phyloP scores from a whole-genome alignment of 2,797 vertebrate species.

The Channa striata region DNA sequence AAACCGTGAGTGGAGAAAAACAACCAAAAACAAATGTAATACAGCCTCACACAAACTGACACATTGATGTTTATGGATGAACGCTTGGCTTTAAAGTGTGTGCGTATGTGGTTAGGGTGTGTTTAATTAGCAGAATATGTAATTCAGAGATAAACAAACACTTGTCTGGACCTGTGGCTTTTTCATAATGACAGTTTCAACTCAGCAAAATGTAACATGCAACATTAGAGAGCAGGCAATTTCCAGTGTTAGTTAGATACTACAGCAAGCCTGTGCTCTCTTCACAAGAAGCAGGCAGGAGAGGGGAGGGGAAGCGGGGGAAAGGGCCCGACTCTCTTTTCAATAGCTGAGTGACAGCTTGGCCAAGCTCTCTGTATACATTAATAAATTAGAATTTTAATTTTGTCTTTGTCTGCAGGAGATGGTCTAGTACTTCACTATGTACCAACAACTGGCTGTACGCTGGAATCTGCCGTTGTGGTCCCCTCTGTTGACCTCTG shows the following conservation, averaged over 20 bases:
- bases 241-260: constrained; percentile 72
- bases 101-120: constrained; percentile 30
- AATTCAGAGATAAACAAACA: constrained; percentile 76
- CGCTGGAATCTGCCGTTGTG: constrained; percentile 88
- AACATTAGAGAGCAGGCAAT: constrained; percentile 72
- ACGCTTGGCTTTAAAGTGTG: constrained; percentile 30
- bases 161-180: constrained; percentile 72
- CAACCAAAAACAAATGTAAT: constrained; percentile 49
- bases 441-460: constrained; percentile 93
- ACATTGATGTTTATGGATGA: constrained; percentile 65
- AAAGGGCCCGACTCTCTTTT: constrained; percentile 89
- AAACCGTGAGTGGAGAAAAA: constrained; percentile 19
- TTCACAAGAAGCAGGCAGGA: constrained; percentile 74
- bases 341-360: constrained; percentile 95
- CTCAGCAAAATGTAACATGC: constrained; percentile 52
- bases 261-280: constrained; percentile 56
- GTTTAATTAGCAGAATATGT: constrained; percentile 77
- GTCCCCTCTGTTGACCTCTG: constrained; percentile 92
- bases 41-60: constrained; percentile 29
- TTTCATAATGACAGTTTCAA: constrained; percentile 63
- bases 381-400: constrained; percentile 99
- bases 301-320: constrained; percentile 46
- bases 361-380: constrained; percentile 95
- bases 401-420: constrained; percentile 94
- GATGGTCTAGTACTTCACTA: constrained; percentile 90